Evolutionary conservation across 2,797 vertebrate genomes (phyloP), one percentile per base, ranked within the genome.

Genomic region (Brotula barbata): DNA sequence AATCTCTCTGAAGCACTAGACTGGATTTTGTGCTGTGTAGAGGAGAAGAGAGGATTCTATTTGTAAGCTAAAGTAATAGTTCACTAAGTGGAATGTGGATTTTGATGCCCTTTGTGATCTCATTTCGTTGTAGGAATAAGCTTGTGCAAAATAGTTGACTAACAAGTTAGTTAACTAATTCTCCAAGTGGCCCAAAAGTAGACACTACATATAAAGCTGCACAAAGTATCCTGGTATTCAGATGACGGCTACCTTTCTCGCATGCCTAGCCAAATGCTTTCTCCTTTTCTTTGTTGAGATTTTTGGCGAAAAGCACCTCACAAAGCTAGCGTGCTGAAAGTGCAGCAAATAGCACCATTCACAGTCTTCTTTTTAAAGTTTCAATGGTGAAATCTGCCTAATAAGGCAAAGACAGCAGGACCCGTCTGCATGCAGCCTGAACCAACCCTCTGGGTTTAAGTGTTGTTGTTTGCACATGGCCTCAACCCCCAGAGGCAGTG

Each of bases 1-100:
- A 88, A 89, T 85, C 83, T 83, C 60, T 57, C 57, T 53, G 67
- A 77, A 87, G 71, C 50, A 1, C 51, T 68, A 82, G 82, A 85
- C 86, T 86, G 81, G 45, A 80, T 75, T 68, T 71, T 74, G 65
- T 16, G 42, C 49, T 7, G 8, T 31, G 55, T 33, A 6, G 22
- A 50, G 37, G 34, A 57, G 28, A 60, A 31, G 15, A 49, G 60
- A 58, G 37, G 44, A 68, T 64, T 46, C 16, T 40, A 5, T 52
- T 51, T n/a, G 19, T 15, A 64, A 40, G 12, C 40, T 5, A 55
- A 34, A 13, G 11, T 31, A 47, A 15, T 57, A 72, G 55, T 6
- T 11, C 22, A 17, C 62, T 40, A 56, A 50, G 34, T 52, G 43
- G 40, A 46, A 19, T 58, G n/a, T 41, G 42, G 12, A 21, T 9